Base-by-base conservation (phyloP, 2,888 invertebrate species). In the Caenorhabditis sp. region DNA sequence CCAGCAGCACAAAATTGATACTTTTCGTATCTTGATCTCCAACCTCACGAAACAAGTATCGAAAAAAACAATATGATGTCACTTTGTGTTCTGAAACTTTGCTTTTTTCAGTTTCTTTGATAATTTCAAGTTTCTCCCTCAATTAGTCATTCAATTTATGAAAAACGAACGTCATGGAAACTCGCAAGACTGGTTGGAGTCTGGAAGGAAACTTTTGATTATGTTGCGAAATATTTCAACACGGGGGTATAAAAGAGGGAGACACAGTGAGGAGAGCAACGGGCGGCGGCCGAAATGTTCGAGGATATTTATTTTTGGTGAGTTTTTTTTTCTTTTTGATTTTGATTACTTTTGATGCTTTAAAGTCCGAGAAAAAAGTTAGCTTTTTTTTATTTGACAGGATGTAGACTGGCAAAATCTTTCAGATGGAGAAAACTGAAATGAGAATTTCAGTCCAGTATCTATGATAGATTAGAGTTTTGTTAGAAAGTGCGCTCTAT, bases 301-400 rank as follows among this genome's bases (percentile, higher is more conserved):
- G 68, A 68, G 38, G 68, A 68, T 24, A 68, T 68, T 38, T 68
- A 68, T 68, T 68, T 54, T 68, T 68, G 68, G 68, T 68, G 68
- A 54, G 68, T 38, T 38, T 41, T 35, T 68, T 35, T 51, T 47
- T 24, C 41, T 61, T 47, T 2, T 47, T 5, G 14, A 14, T 8
- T 47, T 14, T n/a, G 24, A n/a, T n/a, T n/a, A n/a, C n/a, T 7
- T 31, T 7, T 6, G 31, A 31, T 31, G 31, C 7, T 31, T 31
- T 31, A 6, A 6, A 31, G 7, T 6, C 31, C 7, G 4, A 6
- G 5, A 31, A 31, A 31, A 31, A 31, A 31, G 5, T 31, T 31
- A 31, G 4, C 7, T 31, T 31, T 6, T 31, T 31, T 31, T n/a
- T n/a, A n/a, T n/a, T n/a, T n/a, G n/a, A n/a, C n/a, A 31, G 7